Base-by-base conservation (phyloP, 2,113 vertebrate genomes). In the Ctenomys sociabilis region DNA sequence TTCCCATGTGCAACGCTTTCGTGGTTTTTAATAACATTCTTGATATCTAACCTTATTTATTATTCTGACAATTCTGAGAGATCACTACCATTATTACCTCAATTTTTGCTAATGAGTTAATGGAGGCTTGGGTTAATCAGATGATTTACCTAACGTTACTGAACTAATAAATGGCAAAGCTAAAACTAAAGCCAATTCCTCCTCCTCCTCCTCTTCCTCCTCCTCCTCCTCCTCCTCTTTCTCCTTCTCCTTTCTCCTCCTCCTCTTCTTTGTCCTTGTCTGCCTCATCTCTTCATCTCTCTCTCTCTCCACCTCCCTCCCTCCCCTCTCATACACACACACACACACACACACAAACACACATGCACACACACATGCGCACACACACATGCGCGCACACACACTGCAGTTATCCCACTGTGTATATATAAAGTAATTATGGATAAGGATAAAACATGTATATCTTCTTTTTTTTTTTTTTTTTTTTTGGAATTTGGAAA, bases 31-130 rank as follows among this genome's bases (percentile, higher is more conserved):
- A 95, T 63, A 81, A 35, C 1, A 21, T 45, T 87, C 64, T 37
- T 77, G 32, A 59, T 63, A 61, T 43, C 49, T 32, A 85, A 57
- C 12, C 52, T 94, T 78, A 73, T 72, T 84, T 92, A 88, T 85
- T 22, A 21, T 92, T 21, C 32, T 91, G 43, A 85, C n/a, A 89
- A 92, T 94, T 19, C 45, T 85, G 70, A n/a, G 32, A 54, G 8
- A 16, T 85, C 70, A n/a, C 52, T 57, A 26, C 54, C 84, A 45
- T 54, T 78, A 92, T 78, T 84, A 77, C 37, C 49, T 77, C 28
- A 88, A 21, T 78, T 84, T 96, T 94, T 91, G 78, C 52, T 91
- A 59, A 80, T 57, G 30, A 90, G 43, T 4, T 94, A 94, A 84
- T 8, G 35, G 37, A 78, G 28, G 84, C 40, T 82, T 94, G 12